Evolutionary conservation across 2,113 vertebrate genomes (phyloP).

Genomic region (Telmatochromis brichardi): DNA sequence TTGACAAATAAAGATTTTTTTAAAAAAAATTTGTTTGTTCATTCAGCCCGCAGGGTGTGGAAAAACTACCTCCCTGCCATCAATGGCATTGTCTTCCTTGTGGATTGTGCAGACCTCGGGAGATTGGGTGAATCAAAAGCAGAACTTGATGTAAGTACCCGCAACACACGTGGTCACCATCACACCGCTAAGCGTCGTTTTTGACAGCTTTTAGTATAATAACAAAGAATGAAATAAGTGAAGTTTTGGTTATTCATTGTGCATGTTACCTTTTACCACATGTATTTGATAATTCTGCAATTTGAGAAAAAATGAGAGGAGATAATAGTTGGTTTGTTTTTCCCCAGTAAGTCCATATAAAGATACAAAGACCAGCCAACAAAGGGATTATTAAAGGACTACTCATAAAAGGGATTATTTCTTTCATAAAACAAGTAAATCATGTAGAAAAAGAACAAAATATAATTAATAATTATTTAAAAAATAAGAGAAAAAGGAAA

Average conservation of each 20-base stretch:
- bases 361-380: neutral
- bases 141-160: slow-evolving; percentile 89
- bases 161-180: neutral
- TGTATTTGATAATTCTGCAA: neutral
- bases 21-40: slow-evolving; percentile 10
- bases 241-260: neutral
- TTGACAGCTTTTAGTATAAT: neutral
- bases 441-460: neutral
- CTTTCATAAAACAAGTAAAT: neutral
- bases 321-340: neutral
- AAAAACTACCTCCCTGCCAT: slow-evolving; percentile 99
- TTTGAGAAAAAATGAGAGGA: neutral
- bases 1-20: neutral
- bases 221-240: neutral
- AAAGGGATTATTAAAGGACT: neutral
- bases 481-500: neutral
- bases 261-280: neutral
- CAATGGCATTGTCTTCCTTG: slow-evolving; percentile 96
- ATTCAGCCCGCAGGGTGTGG: slow-evolving; percentile 95
- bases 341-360: neutral
- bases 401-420: neutral
- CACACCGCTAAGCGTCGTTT: neutral
- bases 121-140: slow-evolving; percentile 91
- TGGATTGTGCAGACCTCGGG: slow-evolving; percentile 88
- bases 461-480: neutral